Evolutionary conservation across 2,797 vertebrate species (phyloP).

Genomic region (Rhabdophis nuchalis): DNA sequence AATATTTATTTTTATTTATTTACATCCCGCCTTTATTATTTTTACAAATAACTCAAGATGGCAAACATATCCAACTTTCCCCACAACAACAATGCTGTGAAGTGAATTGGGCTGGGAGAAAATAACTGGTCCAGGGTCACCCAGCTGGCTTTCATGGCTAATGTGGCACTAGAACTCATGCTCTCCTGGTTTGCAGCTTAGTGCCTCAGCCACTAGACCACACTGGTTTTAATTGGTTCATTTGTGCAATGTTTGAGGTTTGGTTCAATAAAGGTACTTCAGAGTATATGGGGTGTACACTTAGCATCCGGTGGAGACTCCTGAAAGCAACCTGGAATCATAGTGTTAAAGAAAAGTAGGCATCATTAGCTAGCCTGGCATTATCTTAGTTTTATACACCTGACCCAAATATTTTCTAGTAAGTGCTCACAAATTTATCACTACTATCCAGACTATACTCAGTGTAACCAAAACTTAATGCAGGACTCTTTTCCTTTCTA

Average conservation of each 20-base stretch:
- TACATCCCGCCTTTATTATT: background rate
- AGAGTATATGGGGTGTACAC: background rate
- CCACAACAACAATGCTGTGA: background rate
- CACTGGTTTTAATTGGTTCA: background rate
- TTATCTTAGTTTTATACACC: background rate
- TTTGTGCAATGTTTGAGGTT: background rate
- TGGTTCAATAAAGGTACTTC: background rate
- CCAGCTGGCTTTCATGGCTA: background rate
- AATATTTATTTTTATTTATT: background rate
- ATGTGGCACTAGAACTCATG: background rate
- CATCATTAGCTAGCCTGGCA: background rate
- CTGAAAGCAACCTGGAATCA: background rate
- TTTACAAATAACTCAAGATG: background rate
- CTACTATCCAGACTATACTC: background rate
- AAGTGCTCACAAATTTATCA: background rate
- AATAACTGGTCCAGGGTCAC: background rate
- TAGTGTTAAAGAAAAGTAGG: background rate
- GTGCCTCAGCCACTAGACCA: background rate
- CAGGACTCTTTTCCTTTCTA: background rate
- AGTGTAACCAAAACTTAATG: background rate
- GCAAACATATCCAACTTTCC: background rate
- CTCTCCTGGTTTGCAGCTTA: background rate
- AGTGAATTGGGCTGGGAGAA: background rate
- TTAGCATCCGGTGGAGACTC: background rate
- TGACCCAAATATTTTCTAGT: background rate